Base-by-base conservation (phyloP, 2,888 invertebrate species). In the Polydrusus tereticollis region DNA sequence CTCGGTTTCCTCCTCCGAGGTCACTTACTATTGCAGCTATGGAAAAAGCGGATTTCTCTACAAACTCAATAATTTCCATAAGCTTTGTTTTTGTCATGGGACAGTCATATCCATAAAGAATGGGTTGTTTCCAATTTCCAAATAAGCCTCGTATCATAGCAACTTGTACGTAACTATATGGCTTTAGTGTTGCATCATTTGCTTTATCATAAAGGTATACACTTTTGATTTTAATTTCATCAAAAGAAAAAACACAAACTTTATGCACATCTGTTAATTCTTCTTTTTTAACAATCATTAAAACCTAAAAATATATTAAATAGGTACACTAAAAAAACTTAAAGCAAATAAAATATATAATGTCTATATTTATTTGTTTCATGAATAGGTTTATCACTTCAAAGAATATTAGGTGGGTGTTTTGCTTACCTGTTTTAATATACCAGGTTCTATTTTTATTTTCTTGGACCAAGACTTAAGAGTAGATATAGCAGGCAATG, bases 21-120 rank as follows among this genome's bases (percentile, higher is more conserved):
- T n/a, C n/a, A n/a, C n/a, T n/a, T n/a, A n/a, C n/a, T n/a, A 80
- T 63, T 1, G 78, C 78, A 6, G 79, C 78, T 16, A 80, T 78
- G 26, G 69, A 69, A 71, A 76, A 81, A 16, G 77, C 77, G 68
- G 66, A 33, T 67, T 60, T 38, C 66, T 76, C 68, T 16, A 67
- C 58, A 69, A 60, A 75, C 5, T 70, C 57, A 16, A 79, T 76
- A 21, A 76, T 73, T 21, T 76, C 45, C 18, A 69, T 50, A 38
- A 79, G 66, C 16, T 72, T 71, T 2, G 69, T 52, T 41, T 66
- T 69, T 8, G 77, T 77, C 72, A 79, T 75, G 21, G 66, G 66
- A 58, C 66, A 75, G 58, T 80, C 79, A 75, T 68, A 80, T 59
- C 74, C 10, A 47, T 72, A 80, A 76, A 76, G 80, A 43, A 80